phyloP scores from a whole-genome alignment of 2,113 vertebrate species.

The Gavialis gangeticus region DNA sequence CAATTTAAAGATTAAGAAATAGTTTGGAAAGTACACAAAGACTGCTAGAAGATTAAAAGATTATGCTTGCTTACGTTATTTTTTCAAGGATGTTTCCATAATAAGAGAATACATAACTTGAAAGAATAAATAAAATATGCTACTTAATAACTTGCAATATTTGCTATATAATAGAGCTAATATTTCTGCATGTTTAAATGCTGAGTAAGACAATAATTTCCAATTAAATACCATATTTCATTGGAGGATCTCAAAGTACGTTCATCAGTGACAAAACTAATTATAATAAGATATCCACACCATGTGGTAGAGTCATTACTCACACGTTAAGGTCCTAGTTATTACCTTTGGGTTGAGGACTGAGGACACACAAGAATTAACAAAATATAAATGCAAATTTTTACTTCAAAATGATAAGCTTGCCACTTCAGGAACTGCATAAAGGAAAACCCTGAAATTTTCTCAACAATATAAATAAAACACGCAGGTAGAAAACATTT shows the following conservation, averaged over 20 bases:
- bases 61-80: neutral
- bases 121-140: neutral
- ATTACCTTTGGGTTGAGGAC: neutral
- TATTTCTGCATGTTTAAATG: neutral
- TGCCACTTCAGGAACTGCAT: neutral
- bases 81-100: neutral
- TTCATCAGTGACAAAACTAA: conserved; percentile 7
- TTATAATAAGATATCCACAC: neutral
- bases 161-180: neutral
- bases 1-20: neutral
- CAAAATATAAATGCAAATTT: neutral
- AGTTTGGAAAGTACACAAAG: neutral
- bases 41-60: neutral
- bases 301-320: neutral
- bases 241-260: conserved; percentile 16
- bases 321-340: neutral
- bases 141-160: neutral
- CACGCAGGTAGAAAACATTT: conserved; percentile 22
- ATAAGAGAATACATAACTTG: neutral
- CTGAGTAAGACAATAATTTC: neutral
- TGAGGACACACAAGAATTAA: conserved; percentile 22
- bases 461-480: conserved; percentile 35
- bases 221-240: conserved; percentile 31
- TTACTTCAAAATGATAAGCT: neutral
- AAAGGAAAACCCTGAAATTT: neutral